Evolutionary conservation across 2,888 invertebrate genomes (phyloP).

Genomic region (Chaitophorus viminalis): DNA sequence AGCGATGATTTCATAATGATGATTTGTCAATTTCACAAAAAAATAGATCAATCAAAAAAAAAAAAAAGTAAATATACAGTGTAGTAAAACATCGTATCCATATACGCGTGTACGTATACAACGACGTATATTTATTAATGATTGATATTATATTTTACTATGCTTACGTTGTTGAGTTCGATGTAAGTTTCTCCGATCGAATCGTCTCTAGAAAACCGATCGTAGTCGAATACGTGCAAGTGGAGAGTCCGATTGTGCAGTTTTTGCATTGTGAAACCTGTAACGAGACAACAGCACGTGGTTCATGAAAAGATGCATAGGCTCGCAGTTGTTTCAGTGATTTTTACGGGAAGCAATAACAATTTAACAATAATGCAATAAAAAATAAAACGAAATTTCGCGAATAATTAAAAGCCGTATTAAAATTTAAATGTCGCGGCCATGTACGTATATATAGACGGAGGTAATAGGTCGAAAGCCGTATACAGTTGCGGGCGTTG

Average conservation of each 20-base stretch:
- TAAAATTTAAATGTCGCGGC: not conserved
- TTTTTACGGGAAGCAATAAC: not conserved
- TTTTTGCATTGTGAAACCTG: conserved; percentile 90
- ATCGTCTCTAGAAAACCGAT: conserved; percentile 92
- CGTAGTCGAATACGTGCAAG: conserved; percentile 93
- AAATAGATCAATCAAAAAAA: no score
- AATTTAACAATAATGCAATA: no score
- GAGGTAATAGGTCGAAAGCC: not conserved
- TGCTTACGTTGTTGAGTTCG: conserved; percentile 85
- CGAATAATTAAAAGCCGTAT: not conserved
- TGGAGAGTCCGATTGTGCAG: conserved; percentile 90
- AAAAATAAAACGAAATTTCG: not conserved
- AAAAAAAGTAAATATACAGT: no score
- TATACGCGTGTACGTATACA: no score
- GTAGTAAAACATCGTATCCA: no score
- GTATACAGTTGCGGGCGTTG: not conserved
- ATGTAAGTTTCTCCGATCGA: conserved; percentile 93
- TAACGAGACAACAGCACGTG: conserved; percentile 54
- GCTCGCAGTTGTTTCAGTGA: not conserved
- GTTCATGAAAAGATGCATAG: not conserved
- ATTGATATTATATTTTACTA: conserved; percentile 65
- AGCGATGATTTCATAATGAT: no score
- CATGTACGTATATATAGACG: not conserved
- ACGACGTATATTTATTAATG: no score
- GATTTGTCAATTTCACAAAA: no score